Evolutionary conservation across 2,797 vertebrate genomes (phyloP), one percentile per base, ranked within the genome.

Genomic region (Acipenser ruthenus): DNA sequence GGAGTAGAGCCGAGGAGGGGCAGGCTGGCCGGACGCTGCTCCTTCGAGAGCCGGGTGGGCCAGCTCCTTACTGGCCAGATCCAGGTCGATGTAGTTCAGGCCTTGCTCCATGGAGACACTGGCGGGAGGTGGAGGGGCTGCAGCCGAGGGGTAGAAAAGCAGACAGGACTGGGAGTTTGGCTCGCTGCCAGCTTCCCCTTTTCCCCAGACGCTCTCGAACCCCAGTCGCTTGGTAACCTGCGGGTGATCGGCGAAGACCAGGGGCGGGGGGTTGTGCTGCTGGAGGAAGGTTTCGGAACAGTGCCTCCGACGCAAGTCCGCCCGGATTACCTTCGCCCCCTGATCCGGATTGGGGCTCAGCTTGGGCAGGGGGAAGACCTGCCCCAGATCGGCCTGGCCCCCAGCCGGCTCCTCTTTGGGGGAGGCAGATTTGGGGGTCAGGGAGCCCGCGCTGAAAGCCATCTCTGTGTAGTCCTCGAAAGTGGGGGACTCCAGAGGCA

Each of bases 71-170:
- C 71, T 80, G 60, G 79, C 86, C 75, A 91, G 79, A 73, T 93
- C 90, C 77, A 94, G 82, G 77, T 93, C 89, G 55, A 92, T 86
- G 51, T 93, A 94, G 77, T 92, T 93, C 73, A 94, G 88, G 68
- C 86, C 85, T 71, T 88, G 71, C 69, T 88, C 85, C 65, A 77
- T 59, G 62, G 77, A 74, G 1, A 73, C 77, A 18, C 7, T 3
- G 52, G 11, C 51, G 72, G 71, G 13, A 64, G 6, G 15, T 82
- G 65, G 64, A 81, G 65, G 23, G 72, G 18, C 62, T 77, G 79
- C 70, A 78, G 77, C 69, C 81, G 83, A 12, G 83, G 68, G 48
- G 75, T 77, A 13, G 73, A 47, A 1, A 37, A 37, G 37, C 4
- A 37, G 37, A 1, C 37, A 37, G 3, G 79, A 81, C 53, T 83